Conservation (phyloP, 2,113 vertebrate genomes). For the Uria lomvia region DNA sequence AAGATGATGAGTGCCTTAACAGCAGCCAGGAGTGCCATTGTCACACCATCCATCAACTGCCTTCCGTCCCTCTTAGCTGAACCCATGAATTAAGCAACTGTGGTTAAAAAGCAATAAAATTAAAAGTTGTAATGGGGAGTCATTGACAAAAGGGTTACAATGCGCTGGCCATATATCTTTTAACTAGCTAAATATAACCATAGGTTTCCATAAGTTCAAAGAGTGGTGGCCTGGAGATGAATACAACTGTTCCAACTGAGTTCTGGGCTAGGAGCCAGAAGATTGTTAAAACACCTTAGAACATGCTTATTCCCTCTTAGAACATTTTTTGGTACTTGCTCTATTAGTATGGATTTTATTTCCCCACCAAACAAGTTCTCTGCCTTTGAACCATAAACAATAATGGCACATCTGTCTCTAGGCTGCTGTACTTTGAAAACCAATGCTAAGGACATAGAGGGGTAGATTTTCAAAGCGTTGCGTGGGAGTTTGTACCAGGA, state of each 20-base stretch:
- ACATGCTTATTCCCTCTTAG: constrained; percentile 48
- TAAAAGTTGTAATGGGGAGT: constrained; percentile 56
- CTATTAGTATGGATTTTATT: constrained; percentile 67
- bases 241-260: constrained; percentile 63
- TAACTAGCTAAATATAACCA: constrained; percentile 66
- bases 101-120: constrained; percentile 67
- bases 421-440: constrained; percentile 55
- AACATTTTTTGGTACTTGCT: constrained; percentile 62
- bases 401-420: constrained; percentile 45
- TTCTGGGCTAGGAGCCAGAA: constrained; percentile 65
- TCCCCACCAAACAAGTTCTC: constrained; percentile 60
- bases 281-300: constrained; percentile 60
- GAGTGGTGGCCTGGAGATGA: constrained; percentile 60
- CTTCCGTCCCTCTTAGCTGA: background rate
- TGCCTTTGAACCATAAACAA: constrained; percentile 63
- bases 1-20: background rate
- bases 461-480: constrained; percentile 19
- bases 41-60: constrained; percentile 37
- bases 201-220: constrained; percentile 69
- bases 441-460: constrained; percentile 31
- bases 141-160: constrained; percentile 53
- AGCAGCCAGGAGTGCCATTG: constrained; percentile 38
- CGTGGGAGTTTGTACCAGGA: constrained; percentile 50
- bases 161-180: constrained; percentile 47
- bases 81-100: constrained; percentile 52